These are phyloP conservation scores for Aphelinus atriplicis DNA, from an alignment of 1,140 invertebrate genomes.

Conservation along the genomic window DNA sequence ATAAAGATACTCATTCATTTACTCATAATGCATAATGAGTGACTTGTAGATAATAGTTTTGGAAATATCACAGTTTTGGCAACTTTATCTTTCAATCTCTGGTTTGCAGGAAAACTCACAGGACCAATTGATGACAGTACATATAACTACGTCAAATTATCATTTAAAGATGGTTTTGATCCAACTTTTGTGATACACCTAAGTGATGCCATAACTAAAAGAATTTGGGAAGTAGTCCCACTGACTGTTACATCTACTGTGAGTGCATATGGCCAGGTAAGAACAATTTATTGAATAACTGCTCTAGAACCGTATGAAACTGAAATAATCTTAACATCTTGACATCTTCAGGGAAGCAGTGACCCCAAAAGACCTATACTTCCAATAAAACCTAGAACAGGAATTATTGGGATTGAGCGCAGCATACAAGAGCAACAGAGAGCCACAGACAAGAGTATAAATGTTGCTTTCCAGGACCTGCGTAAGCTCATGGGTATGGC, in stretches of 20 bases:
- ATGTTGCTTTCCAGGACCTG: slow-evolving; percentile 93
- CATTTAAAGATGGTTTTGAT: slow-evolving; percentile 87
- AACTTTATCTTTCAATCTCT: background rate
- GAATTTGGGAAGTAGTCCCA: slow-evolving; percentile 71
- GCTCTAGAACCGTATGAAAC: background rate
- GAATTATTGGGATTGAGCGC: slow-evolving; percentile 96
- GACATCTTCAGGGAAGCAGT: background rate
- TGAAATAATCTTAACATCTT: slow-evolving; percentile 5
- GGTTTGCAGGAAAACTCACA: slow-evolving; percentile 72
- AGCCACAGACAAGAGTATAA: slow-evolving; percentile 91
- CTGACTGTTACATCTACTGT: slow-evolving; percentile 45
- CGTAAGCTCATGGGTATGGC: slow-evolving; percentile 95
- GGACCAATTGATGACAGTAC: slow-evolving; percentile 79
- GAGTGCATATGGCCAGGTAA: slow-evolving; percentile 45
- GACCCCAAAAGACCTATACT: slow-evolving; percentile 47
- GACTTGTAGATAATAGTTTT: no score
- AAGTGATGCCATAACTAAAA: slow-evolving; percentile 70
- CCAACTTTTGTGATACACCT: slow-evolving; percentile 74
- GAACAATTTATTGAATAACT: slow-evolving; percentile 7
- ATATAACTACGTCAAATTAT: slow-evolving; percentile 83
- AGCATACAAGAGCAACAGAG: slow-evolving; percentile 90
- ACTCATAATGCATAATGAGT: slow-evolving; percentile 11
- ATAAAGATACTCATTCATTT: background rate
- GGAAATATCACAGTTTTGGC: no score
- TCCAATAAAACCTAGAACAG: slow-evolving; percentile 79